A percentile compares a stretch with the other conserved stretches of the same genome.
Conservation (phyloP, 2,888 invertebrate genomes). For the Parapristionchus giblindavisi region DNA sequence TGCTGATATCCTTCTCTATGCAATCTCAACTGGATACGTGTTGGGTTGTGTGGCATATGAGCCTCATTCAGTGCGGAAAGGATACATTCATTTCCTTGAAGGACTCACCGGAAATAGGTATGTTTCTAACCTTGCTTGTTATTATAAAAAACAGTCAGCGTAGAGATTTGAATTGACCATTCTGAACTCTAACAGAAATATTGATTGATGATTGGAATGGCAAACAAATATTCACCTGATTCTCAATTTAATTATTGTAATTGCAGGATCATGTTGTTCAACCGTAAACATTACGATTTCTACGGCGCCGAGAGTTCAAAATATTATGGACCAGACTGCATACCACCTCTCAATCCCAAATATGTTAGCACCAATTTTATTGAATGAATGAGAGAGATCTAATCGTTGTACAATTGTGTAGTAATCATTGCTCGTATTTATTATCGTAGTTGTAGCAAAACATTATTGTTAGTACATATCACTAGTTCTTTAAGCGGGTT, state of each 20-base stretch:
- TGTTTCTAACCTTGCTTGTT: conserved; percentile 32
- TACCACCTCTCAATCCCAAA: conserved; percentile 29
- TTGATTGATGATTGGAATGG: no score
- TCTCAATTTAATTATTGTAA: neutral
- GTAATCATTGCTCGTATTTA: no score
- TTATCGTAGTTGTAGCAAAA: no score
- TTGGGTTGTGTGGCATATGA: conserved; percentile 77
- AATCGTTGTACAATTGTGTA: no score
- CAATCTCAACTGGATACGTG: conserved; percentile 69
- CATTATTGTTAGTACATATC: no score
- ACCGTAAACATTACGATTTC: conserved; percentile 33
- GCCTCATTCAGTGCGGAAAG: conserved; percentile 81
- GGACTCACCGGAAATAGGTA: conserved; percentile 78
- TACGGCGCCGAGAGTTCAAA: conserved; percentile 30
- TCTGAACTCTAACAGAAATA: neutral
- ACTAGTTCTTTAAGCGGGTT: no score
- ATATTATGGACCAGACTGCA: conserved; percentile 20
- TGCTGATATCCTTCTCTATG: conserved; percentile 80
- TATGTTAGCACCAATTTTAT: conserved; percentile 19
- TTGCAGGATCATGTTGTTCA: conserved; percentile 31
- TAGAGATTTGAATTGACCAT: neutral
- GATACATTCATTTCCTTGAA: conserved; percentile 84
- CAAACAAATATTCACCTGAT: neutral
- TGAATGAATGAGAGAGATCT: no score
- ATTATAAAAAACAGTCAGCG: neutral